Percentiles rank a stretch among this genome's conserved stretches.
phyloP scores from a whole-genome alignment of 2,797 vertebrate species.

The Rallus crepitans region DNA sequence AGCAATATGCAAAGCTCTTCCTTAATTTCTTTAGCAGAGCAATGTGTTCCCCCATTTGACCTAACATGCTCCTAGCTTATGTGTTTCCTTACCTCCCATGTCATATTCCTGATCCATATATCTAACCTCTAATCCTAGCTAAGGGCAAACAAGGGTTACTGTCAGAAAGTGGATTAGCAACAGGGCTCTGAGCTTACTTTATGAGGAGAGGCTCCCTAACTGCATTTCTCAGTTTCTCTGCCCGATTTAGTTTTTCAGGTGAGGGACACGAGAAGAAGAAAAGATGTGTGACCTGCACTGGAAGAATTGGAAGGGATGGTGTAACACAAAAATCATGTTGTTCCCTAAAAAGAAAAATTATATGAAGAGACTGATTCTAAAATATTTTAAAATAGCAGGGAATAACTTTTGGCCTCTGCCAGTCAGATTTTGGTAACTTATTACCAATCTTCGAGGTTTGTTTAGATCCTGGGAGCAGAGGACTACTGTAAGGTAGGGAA shows the following conservation, averaged over 20 bases:
- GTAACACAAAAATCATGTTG: neutral
- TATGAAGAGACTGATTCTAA: neutral
- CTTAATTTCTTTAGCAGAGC: neutral
- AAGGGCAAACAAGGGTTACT: neutral
- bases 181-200: neutral
- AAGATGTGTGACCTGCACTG: neutral
- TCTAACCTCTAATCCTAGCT: neutral
- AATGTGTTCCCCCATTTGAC: neutral
- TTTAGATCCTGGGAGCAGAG: neutral
- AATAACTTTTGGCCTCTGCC: neutral
- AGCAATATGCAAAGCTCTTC: neutral
- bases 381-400: neutral
- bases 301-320: neutral
- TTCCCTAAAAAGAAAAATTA: neutral
- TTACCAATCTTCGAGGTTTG: neutral
- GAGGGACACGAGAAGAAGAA: neutral
- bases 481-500: neutral
- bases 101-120: neutral
- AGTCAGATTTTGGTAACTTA: neutral
- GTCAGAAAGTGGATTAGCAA: neutral
- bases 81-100: neutral
- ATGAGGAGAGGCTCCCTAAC: neutral
- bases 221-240: neutral
- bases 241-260: neutral
- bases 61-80: fast-evolving